Percentiles rank a stretch among this genome's conserved stretches.
Evolutionary conservation across 1,140 invertebrate species (phyloP).

Genomic region (Bombus vancouverensis): DNA sequence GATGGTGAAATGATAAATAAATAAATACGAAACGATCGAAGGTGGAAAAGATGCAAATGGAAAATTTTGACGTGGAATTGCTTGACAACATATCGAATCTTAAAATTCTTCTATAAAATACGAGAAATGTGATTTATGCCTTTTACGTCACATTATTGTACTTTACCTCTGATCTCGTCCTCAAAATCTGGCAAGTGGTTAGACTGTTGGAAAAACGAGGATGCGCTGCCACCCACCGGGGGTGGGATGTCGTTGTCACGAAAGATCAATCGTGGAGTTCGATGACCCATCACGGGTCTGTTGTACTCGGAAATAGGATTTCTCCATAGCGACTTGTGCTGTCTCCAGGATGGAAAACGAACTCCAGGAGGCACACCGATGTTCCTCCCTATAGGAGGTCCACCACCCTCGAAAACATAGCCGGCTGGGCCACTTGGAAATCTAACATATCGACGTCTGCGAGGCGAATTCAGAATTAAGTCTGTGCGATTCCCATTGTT

Average conservation of each 20-base stretch:
- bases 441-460: slow-evolving; percentile 72
- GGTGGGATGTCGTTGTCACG: slow-evolving; percentile 79
- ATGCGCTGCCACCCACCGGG: slow-evolving; percentile 66
- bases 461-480: slow-evolving; percentile 1
- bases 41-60: too few relatives aligned
- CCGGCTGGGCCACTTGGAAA: slow-evolving; percentile 62
- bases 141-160: not conserved
- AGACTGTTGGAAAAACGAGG: slow-evolving; percentile 77
- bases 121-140: not conserved
- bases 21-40: too few relatives aligned
- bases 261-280: slow-evolving; percentile 82
- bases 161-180: slow-evolving; percentile 79
- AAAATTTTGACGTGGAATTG: not conserved
- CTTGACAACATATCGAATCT: not conserved
- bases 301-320: slow-evolving; percentile 67
- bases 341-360: slow-evolving; percentile 74
- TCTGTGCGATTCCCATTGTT: slow-evolving; percentile 45
- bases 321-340: slow-evolving; percentile 78
- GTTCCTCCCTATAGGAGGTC: slow-evolving; percentile 64
- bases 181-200: slow-evolving; percentile 79
- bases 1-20: too few relatives aligned
- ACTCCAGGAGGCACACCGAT: slow-evolving; percentile 59
- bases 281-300: slow-evolving; percentile 81
- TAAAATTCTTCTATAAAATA: not conserved
- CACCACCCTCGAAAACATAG: slow-evolving; percentile 67